These are phyloP conservation scores for Characodon lateralis DNA, from an alignment of 2,797 vertebrate species.

Conservation along the genomic window DNA sequence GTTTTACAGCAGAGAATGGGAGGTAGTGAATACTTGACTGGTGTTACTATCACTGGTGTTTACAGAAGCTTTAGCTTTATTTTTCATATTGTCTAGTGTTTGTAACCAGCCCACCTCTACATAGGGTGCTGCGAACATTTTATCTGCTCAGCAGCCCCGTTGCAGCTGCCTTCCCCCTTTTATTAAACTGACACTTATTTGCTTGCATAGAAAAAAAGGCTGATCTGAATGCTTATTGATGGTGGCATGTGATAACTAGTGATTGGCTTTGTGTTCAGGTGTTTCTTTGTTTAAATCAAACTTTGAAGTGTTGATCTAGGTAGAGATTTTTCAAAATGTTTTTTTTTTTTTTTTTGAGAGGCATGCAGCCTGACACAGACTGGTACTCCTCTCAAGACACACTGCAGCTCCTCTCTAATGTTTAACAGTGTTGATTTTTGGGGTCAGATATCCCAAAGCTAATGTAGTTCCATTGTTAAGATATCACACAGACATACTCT, in stretches of 20 bases:
- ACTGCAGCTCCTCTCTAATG: constrained; percentile 34
- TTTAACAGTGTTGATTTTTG: constrained; percentile 61
- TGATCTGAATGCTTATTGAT: constrained; percentile 20
- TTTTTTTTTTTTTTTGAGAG: constrained; percentile 6
- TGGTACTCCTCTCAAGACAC: constrained; percentile 29
- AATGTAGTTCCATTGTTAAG: constrained; percentile 34
- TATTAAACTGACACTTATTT: constrained; percentile 35
- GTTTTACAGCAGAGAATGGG: constrained; percentile 34
- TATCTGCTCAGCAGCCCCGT: constrained; percentile 43
- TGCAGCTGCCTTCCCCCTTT: constrained; percentile 53
- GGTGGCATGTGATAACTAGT: constrained; percentile 28
- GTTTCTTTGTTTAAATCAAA: constrained; percentile 19
- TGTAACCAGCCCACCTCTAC: constrained; percentile 46
- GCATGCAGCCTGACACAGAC: constrained; percentile 37
- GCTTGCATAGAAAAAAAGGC: constrained; percentile 13
- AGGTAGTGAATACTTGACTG: constrained; percentile 64
- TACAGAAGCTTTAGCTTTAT: constrained; percentile 71
- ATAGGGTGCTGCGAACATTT: constrained; percentile 51
- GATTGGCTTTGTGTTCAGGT: constrained; percentile 34
- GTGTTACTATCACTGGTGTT: constrained; percentile 71
- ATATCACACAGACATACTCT: constrained; percentile 35
- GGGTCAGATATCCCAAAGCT: constrained; percentile 57
- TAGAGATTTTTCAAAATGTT: constrained; percentile 2
- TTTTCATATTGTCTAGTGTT: constrained; percentile 53
- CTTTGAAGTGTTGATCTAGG: constrained; percentile 20